phyloP scores from a whole-genome alignment of 64 coral and sea anemone species.

The Pocillopora verrucosa region DNA sequence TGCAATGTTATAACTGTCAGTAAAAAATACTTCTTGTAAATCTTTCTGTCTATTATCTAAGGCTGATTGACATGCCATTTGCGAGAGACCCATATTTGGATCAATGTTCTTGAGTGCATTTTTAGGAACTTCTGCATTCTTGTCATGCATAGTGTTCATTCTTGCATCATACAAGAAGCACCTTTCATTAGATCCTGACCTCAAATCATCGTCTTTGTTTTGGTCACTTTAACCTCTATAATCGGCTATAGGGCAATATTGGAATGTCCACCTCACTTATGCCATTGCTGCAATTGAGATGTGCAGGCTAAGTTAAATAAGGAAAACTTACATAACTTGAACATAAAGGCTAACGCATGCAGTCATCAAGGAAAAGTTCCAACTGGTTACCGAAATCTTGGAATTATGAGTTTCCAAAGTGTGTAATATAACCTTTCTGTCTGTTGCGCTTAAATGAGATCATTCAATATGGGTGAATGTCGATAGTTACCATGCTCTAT shows the following conservation, averaged over 20 bases:
- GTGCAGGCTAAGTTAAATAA: slow-evolving; percentile 25
- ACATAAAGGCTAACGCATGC: slow-evolving; percentile 45
- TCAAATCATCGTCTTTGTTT: slow-evolving; percentile 39
- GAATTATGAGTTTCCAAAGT: too few species aligned
- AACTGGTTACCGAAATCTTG: too few species aligned
- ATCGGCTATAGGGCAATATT: slow-evolving; percentile 46
- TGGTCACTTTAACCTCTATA: slow-evolving; percentile 30
- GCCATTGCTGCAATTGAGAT: slow-evolving; percentile 49
- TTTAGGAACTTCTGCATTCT: neutral
- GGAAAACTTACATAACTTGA: slow-evolving; percentile 59
- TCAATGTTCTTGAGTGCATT: slow-evolving; percentile 9
- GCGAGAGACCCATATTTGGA: slow-evolving; percentile 50
- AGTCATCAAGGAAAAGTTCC: too few species aligned
- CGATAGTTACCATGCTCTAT: too few species aligned
- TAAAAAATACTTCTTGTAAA: too few species aligned
- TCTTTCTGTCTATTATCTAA: too few species aligned
- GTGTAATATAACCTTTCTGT: too few species aligned
- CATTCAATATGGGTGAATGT: too few species aligned
- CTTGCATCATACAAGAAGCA: slow-evolving; percentile 58
- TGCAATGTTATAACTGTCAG: too few species aligned
- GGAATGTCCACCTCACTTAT: slow-evolving; percentile 26
- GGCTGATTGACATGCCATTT: slow-evolving; percentile 12
- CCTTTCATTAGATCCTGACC: slow-evolving; percentile 17
- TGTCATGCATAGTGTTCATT: neutral
- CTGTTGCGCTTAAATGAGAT: too few species aligned